These are phyloP conservation scores for Petrolisthes cinctipes DNA, from an alignment of 2,888 invertebrate species.

Conservation along the genomic window DNA sequence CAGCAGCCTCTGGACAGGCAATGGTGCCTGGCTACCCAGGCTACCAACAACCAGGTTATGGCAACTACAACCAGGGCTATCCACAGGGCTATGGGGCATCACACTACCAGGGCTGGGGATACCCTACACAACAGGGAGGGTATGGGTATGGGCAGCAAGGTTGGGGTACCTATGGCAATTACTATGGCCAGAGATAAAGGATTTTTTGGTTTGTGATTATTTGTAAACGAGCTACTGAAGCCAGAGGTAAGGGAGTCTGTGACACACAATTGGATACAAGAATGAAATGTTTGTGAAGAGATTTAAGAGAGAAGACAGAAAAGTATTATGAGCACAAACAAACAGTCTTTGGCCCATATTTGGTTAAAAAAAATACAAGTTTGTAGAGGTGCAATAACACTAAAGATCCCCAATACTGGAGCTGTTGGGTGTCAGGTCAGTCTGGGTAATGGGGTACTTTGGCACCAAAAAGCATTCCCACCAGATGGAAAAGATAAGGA, in stretches of 20 bases:
- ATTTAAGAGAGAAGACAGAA: no score
- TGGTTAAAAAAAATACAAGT: no score
- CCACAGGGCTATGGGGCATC: slow-evolving; percentile 51
- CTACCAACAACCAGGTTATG: slow-evolving; percentile 59
- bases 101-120: slow-evolving; percentile 62
- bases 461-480: no score
- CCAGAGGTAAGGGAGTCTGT: not conserved
- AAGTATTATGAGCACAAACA: no score
- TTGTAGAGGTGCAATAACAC: no score
- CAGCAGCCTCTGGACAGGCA: slow-evolving; percentile 37
- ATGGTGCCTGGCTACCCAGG: slow-evolving; percentile 51
- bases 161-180: slow-evolving; percentile 62
- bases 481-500: no score
- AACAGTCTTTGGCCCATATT: no score
- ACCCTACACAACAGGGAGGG: slow-evolving; percentile 59
- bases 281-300: not conserved
- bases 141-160: slow-evolving; percentile 65
- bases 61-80: slow-evolving; percentile 49
- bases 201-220: not conserved
- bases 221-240: not conserved
- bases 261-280: not conserved
- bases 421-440: no score
- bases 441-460: no score
- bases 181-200: slow-evolving; percentile 65
- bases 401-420: no score